phyloP scores from a whole-genome alignment of 2,888 invertebrate genomes.

The Craniophora ligustri region DNA sequence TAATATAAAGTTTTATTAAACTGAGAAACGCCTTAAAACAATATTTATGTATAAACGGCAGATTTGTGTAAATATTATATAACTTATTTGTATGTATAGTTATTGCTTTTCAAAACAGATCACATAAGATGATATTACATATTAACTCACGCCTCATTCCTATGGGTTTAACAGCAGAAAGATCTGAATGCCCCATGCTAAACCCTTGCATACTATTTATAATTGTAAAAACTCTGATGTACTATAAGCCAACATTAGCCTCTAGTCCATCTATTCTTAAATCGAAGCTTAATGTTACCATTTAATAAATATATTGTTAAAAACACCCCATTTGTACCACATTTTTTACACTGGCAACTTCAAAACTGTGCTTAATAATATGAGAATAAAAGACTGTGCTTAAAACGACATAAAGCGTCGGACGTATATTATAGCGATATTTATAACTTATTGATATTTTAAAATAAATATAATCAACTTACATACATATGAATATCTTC shows the following conservation, averaged over 20 bases:
- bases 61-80: constrained; percentile 6
- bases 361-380: constrained; percentile 10
- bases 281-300: not conserved
- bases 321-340: not conserved
- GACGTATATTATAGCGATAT: constrained; percentile 13
- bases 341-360: constrained; percentile 5
- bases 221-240: too few relatives aligned
- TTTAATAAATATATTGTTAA: not conserved
- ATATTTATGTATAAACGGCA: constrained; percentile 2
- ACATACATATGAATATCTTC: too few relatives aligned
- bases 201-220: too few relatives aligned
- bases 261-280: not conserved
- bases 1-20: too few relatives aligned
- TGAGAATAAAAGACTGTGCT: constrained; percentile 23
- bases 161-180: too few relatives aligned
- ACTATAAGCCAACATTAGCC: too few relatives aligned
- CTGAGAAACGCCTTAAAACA: constrained; percentile 8
- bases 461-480: constrained; percentile 25
- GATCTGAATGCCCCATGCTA: too few relatives aligned
- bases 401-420: not conserved
- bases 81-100: not conserved
- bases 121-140: too few relatives aligned
- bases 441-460: not conserved
- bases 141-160: too few relatives aligned
- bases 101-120: constrained; percentile 23